Conservation (phyloP, 2,797 vertebrate genomes). For the Rhincodon typus region DNA sequence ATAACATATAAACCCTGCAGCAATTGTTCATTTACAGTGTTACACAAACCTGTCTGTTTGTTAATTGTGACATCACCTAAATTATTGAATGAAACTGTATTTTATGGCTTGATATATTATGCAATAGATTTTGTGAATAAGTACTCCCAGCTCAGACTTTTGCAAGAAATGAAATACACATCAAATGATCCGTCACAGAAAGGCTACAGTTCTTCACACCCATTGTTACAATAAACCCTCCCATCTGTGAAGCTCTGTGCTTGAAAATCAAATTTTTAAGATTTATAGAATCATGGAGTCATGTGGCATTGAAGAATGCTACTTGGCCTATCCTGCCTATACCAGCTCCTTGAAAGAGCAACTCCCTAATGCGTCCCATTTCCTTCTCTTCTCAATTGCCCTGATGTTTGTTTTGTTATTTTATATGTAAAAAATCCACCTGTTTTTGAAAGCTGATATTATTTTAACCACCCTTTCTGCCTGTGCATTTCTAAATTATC, state of each 20-base stretch:
- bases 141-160: neutral
- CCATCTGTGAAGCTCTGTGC: neutral
- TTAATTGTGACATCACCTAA: neutral
- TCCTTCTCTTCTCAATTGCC: neutral
- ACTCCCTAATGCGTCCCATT: neutral
- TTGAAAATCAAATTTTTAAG: neutral
- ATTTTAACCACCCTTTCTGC: neutral
- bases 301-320: too few relatives aligned
- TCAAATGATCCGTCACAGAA: neutral
- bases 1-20: neutral
- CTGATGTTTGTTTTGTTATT: neutral
- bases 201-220: neutral
- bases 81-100: neutral
- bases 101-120: neutral
- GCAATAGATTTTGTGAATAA: neutral
- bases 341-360: neutral
- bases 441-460: neutral
- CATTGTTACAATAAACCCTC: neutral
- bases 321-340: neutral
- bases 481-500: neutral
- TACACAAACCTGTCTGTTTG: neutral
- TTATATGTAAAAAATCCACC: neutral
- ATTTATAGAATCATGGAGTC: neutral
- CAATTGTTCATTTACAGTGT: neutral
- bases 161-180: neutral